Percentiles rank a stretch among this genome's conserved stretches.
phyloP scores from a whole-genome alignment of 2,797 vertebrate genomes.

The Typhlichthys subterraneus region DNA sequence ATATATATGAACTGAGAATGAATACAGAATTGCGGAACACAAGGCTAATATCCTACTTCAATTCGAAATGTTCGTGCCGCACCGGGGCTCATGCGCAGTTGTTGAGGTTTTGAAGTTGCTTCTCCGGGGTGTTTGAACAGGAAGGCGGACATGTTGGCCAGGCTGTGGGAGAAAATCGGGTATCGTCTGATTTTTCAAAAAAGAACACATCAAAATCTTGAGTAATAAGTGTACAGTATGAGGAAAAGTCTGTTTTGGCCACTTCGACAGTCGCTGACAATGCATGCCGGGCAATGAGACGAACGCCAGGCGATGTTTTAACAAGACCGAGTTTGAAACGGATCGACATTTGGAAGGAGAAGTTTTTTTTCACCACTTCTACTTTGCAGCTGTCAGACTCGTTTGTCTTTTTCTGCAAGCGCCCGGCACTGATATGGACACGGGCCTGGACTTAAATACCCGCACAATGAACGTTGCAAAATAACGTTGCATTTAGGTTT shows the following conservation, averaged over 20 bases:
- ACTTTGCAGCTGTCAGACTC: slow-evolving; percentile 83
- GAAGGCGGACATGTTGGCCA: slow-evolving; percentile 95
- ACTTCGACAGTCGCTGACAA: slow-evolving; percentile 41
- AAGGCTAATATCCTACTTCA: neutral
- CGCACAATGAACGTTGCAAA: slow-evolving; percentile 34
- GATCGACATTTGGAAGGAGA: slow-evolving; percentile 73
- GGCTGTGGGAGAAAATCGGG: slow-evolving; percentile 76
- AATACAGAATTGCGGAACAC: neutral
- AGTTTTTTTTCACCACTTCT: slow-evolving; percentile 79
- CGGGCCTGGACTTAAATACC: slow-evolving; percentile 56
- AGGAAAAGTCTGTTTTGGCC: slow-evolving; percentile 8
- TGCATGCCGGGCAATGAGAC: slow-evolving; percentile 37
- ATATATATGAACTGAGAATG: neutral
- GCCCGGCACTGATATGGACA: slow-evolving; percentile 57
- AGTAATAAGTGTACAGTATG: slow-evolving; percentile 15
- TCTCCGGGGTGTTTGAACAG: slow-evolving; percentile 87
- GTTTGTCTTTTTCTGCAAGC: slow-evolving; percentile 60
- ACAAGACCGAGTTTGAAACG: slow-evolving; percentile 65
- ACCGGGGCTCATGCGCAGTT: slow-evolving; percentile 74
- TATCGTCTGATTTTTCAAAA: slow-evolving; percentile 63
- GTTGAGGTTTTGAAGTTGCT: slow-evolving; percentile 73
- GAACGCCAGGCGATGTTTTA: slow-evolving; percentile 46
- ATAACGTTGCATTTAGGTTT: slow-evolving; percentile 47
- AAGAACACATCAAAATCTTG: slow-evolving; percentile 41
- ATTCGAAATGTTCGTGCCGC: slow-evolving; percentile 8